phyloP scores from a whole-genome alignment of 2,797 vertebrate genomes.

The Lagocephalus sceleratus region DNA sequence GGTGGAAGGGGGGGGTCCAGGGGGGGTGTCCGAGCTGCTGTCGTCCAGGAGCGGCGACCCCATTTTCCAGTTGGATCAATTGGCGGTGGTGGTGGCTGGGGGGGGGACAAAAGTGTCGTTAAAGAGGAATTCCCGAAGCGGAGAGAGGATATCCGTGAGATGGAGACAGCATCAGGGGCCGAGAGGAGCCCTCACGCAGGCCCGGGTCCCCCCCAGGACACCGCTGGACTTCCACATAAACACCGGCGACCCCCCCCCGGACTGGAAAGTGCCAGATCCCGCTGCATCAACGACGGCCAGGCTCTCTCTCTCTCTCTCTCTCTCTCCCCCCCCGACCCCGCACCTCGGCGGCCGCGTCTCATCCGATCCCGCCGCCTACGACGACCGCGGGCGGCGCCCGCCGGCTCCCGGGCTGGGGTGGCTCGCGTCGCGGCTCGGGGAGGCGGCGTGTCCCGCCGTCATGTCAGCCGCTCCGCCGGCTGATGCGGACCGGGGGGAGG shows the following conservation, averaged over 20 bases:
- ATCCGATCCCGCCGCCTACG: conserved; percentile 27
- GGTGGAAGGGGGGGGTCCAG: no score
- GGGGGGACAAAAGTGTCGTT: conserved; percentile 2
- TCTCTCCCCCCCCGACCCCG: no score
- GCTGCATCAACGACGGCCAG: conserved; percentile 33
- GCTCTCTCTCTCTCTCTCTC: no score
- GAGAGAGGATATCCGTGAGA: conserved; percentile 28
- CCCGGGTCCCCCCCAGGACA: conserved; percentile 41
- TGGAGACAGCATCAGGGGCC: conserved; percentile 13
- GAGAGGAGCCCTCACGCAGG: conserved; percentile 44
- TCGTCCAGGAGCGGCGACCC: no score
- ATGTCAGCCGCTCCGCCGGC: conserved; percentile 59
- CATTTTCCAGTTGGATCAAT: no score
- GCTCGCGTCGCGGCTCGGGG: conserved; percentile 43
- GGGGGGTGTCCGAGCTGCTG: no score
- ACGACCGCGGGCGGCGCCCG: conserved; percentile 35
- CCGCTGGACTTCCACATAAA: conserved; percentile 72
- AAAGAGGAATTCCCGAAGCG: conserved; percentile 59
- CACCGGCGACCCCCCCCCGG: conserved; percentile 52
- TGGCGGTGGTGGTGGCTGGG: no score
- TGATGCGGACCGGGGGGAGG: conserved; percentile 51
- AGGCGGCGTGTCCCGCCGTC: conserved; percentile 49
- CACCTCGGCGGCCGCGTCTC: conserved; percentile 13
- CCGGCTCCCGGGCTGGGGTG: conserved; percentile 44
- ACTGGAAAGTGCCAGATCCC: conserved; percentile 63